These are phyloP conservation scores for Callipepla californica DNA, from an alignment of 2,113 vertebrate species.

Conservation along the genomic window DNA sequence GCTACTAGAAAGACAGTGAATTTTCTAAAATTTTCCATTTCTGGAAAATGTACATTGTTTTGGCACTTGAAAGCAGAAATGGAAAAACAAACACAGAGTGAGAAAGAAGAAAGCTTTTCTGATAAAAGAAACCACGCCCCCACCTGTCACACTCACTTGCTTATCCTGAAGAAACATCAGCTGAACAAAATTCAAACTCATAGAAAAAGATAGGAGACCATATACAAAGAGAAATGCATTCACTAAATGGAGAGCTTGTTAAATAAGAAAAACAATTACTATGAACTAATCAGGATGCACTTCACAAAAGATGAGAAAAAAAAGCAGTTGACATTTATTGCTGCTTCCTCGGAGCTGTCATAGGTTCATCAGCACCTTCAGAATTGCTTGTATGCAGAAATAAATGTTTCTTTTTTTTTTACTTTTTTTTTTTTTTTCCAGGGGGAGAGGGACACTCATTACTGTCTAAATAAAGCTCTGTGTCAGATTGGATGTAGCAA, in stretches of 20 bases:
- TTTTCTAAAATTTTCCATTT: background rate
- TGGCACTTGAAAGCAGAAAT: background rate
- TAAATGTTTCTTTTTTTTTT: background rate
- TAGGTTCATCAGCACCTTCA: background rate
- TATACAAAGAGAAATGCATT: background rate
- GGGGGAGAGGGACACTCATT: background rate
- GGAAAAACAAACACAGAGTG: background rate
- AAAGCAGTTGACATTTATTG: background rate
- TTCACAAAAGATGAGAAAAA: background rate
- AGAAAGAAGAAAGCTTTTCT: background rate
- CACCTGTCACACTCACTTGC: background rate
- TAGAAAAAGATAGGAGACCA: background rate
- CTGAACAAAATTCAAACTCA: background rate
- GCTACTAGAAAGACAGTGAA: background rate
- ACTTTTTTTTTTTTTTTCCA: background rate
- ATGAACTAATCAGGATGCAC: background rate
- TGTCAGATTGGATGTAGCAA: slow-evolving; percentile 45
- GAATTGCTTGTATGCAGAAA: background rate
- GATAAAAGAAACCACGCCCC: background rate
- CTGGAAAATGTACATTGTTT: background rate
- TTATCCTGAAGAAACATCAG: background rate
- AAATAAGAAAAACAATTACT: background rate
- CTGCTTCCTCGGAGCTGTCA: background rate
- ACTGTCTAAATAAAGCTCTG: slow-evolving; percentile 13
- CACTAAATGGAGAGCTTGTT: background rate